Evolutionary conservation across 2,888 invertebrate species (phyloP).

Genomic region (Pheosia tremula): DNA sequence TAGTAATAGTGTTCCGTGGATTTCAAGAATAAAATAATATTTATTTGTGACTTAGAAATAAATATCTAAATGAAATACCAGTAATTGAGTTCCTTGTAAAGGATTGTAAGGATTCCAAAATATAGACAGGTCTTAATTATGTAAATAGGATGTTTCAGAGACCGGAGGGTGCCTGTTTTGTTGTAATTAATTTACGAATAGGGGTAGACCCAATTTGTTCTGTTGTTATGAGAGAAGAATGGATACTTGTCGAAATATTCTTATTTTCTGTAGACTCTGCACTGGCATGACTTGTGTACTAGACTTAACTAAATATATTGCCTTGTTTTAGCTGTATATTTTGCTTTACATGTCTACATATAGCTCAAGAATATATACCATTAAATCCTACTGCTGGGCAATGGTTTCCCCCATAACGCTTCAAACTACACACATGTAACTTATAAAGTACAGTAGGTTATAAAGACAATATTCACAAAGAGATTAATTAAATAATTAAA

Average conservation of each 20-base stretch:
- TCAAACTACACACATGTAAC: no score
- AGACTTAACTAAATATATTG: no score
- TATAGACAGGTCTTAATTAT: constrained; percentile 23
- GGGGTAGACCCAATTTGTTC: neutral
- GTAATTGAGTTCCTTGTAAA: constrained; percentile 20
- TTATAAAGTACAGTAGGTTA: no score
- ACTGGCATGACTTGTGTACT: no score
- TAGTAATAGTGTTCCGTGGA: constrained; percentile 14
- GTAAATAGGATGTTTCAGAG: constrained; percentile 27
- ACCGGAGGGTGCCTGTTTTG: constrained; percentile 9
- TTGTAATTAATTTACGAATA: constrained; percentile 23
- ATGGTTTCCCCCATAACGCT: no score
- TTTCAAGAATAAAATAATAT: no score
- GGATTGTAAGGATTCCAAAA: constrained; percentile 28
- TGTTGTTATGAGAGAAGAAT: constrained; percentile 7
- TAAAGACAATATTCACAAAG: no score
- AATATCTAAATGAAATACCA: constrained; percentile 5
- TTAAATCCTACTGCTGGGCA: no score
- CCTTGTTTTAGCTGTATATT: no score
- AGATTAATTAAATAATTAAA: no score
- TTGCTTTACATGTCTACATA: no score
- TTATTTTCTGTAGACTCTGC: neutral
- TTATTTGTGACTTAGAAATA: neutral
- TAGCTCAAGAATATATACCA: no score
- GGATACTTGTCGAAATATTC: constrained; percentile 1